These are phyloP conservation scores for Scopus umbretta DNA, from an alignment of 2,113 vertebrate genomes.

Conservation along the genomic window DNA sequence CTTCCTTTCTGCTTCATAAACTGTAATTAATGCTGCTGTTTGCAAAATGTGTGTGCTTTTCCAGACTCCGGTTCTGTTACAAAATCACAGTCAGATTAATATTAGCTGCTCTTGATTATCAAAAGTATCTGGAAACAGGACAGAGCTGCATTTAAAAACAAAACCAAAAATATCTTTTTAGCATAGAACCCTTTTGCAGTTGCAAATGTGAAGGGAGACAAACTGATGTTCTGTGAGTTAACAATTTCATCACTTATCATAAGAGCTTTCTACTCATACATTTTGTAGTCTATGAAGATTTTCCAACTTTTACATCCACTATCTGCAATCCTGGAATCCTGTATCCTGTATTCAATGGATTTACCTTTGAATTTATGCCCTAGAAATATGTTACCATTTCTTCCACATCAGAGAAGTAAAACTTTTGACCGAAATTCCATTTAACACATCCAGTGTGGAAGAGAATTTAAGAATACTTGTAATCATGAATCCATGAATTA, in stretches of 20 bases:
- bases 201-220: background rate
- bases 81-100: background rate
- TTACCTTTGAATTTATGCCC: background rate
- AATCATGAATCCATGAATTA: background rate
- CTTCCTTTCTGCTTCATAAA: background rate
- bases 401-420: background rate
- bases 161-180: background rate
- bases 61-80: background rate
- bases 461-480: background rate
- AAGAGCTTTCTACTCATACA: background rate
- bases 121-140: background rate
- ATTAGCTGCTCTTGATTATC: background rate
- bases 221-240: background rate
- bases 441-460: background rate
- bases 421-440: background rate
- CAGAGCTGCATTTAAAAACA: background rate
- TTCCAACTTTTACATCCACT: background rate
- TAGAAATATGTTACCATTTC: background rate
- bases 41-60: background rate
- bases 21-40: background rate
- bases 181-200: background rate
- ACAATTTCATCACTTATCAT: background rate
- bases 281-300: background rate
- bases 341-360: background rate
- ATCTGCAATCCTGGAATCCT: background rate